Evolutionary conservation across 2,797 vertebrate species (phyloP), one percentile per base, ranked within the genome.

Genomic region (Halcyon leucocephala): DNA sequence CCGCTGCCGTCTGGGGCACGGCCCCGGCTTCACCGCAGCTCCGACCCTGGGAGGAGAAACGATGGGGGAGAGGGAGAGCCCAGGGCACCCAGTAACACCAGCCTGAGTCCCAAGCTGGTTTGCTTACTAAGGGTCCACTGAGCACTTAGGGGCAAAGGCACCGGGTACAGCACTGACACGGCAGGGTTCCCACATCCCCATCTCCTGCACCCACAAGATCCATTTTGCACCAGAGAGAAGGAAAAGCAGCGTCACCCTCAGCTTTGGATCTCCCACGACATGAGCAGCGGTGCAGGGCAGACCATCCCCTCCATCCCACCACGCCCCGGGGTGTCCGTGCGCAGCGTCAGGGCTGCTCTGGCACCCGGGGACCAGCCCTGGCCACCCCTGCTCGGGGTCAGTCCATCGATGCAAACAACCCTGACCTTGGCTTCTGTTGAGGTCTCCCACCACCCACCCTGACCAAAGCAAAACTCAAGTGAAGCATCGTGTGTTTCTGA

Each of bases 81-180:
- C 64, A 42, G 55, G 35, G 37, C 3, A 1, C 66, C 35, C 57
- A 55, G 49, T 51, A 46, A 33, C 80, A 51, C 33, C 61, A 77
- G 74, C 9, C 25, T 71, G 13, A 46, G 48, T 60, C 58, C 81
- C 8, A 4, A 9, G 14, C 54, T 67, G 73, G 35, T 62, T 79
- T 31, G 44, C 46, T 82, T n/a, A 17, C 28, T 3, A 16, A 13
- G 57, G 37, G 12, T 39, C 44, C 2, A 2, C 28, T 26, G 51
- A 2, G 55, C 54, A 6, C 31, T 2, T 54, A 52, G 28, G 19
- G 37, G 61, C 61, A 25, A 60, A 82, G 54, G 10, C 29, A 28
- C 20, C 33, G 1, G 0, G 16, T 25, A 8, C 2, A 1, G 60
- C 60, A 31, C 24, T 5, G 54, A 62, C 3, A 1, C 1, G 2